A percentile compares a stretch with the other conserved stretches of the same genome.
These are phyloP conservation scores for Camelus dromedarius DNA, from an alignment of 2,113 vertebrate species.

Conservation along the genomic window DNA sequence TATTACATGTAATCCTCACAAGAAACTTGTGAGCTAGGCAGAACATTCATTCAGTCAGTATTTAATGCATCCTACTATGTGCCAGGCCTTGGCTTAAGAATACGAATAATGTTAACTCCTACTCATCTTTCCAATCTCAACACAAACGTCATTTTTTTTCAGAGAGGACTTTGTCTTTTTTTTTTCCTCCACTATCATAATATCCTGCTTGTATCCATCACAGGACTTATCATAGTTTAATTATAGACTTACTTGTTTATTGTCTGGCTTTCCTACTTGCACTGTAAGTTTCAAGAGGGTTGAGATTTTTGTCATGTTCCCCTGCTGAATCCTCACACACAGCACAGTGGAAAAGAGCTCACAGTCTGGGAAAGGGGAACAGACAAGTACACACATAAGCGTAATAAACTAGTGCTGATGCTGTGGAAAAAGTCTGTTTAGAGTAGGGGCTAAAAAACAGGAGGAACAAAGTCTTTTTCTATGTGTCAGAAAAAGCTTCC, in stretches of 20 bases:
- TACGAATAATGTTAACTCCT: conserved; percentile 26
- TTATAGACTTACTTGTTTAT: conserved; percentile 31
- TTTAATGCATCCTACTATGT: background rate
- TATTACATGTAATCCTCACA: background rate
- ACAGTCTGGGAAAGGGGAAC: conserved; percentile 46
- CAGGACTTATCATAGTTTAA: background rate
- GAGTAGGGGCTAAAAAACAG: background rate
- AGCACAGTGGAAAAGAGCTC: background rate
- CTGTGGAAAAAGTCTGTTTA: conserved; percentile 43
- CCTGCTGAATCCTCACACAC: background rate
- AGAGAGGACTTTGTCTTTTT: background rate
- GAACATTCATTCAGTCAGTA: conserved; percentile 27
- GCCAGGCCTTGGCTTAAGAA: background rate
- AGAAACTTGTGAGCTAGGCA: conserved; percentile 2
- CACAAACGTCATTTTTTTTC: background rate
- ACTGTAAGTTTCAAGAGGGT: conserved; percentile 31
- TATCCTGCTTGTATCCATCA: background rate
- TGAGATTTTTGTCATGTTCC: conserved; percentile 36
- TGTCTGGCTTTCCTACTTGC: conserved; percentile 32
- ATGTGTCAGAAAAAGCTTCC: conserved; percentile 4
- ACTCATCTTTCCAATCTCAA: background rate
- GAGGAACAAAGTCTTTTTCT: conserved; percentile 7
- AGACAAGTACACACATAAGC: conserved; percentile 23
- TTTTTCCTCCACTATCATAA: background rate
- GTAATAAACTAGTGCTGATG: conserved; percentile 11